Percentiles rank a stretch among this genome's conserved stretches.
Evolutionary conservation across 2,797 vertebrate species (phyloP).

Genomic region (Staurois parvus): DNA sequence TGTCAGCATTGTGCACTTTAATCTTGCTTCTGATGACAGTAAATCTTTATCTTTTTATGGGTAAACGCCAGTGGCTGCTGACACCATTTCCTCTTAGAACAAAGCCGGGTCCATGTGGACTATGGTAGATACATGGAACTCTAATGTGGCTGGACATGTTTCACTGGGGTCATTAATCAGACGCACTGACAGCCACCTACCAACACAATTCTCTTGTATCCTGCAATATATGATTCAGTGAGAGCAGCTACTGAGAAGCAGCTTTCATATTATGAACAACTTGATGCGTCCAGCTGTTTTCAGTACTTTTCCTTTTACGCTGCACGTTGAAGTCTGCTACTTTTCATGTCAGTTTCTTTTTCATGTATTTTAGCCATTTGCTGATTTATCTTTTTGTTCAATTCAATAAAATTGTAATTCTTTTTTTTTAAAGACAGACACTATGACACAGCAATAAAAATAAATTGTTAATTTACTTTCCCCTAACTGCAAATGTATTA

Average conservation of each 20-base stretch:
- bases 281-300: constrained; percentile 1
- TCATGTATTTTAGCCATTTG: too few relatives aligned
- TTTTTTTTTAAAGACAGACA: too few relatives aligned
- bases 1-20: constrained; percentile 99
- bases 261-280: constrained; percentile 40
- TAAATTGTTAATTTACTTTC: too few relatives aligned
- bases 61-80: constrained; percentile 96
- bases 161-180: constrained; percentile 99
- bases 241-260: constrained; percentile 27
- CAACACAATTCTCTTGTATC: constrained; percentile 76
- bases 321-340: not conserved
- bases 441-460: too few relatives aligned
- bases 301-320: not conserved
- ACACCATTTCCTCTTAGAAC: constrained; percentile 99
- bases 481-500: too few relatives aligned
- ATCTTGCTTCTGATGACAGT: constrained; percentile 99
- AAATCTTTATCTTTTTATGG: constrained; percentile 99
- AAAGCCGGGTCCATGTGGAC: constrained; percentile 96
- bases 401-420: too few relatives aligned
- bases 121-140: constrained; percentile 96
- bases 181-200: constrained; percentile 94
- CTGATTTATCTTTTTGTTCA: too few relatives aligned
- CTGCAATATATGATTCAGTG: constrained; percentile 66
- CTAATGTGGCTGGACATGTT: constrained; percentile 99
- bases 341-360: not conserved